Evolutionary conservation across 2,113 vertebrate species (phyloP), one percentile per base, ranked within the genome.

Genomic region (Hylia prasina): DNA sequence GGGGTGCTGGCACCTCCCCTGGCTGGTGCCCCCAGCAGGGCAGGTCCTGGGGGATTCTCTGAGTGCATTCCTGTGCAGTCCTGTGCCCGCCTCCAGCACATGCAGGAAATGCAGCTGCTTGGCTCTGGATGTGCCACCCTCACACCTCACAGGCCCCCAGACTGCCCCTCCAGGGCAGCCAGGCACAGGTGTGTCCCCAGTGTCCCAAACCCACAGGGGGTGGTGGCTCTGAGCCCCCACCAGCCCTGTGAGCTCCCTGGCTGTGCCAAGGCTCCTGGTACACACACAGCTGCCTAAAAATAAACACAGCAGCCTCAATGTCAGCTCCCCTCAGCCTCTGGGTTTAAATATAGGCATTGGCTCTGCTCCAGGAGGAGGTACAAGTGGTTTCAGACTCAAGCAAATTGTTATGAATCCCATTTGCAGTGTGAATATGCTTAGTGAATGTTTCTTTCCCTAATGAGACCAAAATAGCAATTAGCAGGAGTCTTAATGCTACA

Each of bases 391-490:
- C 94, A 97, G 95, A 86, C 87, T 97, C 96, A 92, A 96, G 97
- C 86, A 97, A 98, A 97, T 95, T 94, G 92, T 98, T 97, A 92
- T 78, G 94, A 97, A 97, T 97, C 91, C 96, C 79, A 94, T 97
- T 98, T 96, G 81, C 93, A 65, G 79, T 13, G 80, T 94, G 94
- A 97, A 96, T 98, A 94, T 83, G 87, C 91, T 95, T 76, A 96
- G 90, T 89, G 93, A 93, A 88, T 96, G 96, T 96, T 97, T 97
- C 96, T 91, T 97, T 96, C 51, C 48, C 83, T 91, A 95, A 97
- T 89, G 89, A 97, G 90, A 97, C 92, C 96, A 97, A 98, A 98
- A 97, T 96, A 98, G 95, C 97, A 97, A 98, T 98, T 98, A 98
- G 94, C 84, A 93, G 89, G 93, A 96, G 71, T 71, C 95, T 57